Evolutionary conservation across 2,113 vertebrate species (phyloP), one percentile per base, ranked within the genome.

Genomic region (Sinocyclocheilus anshuiensis): DNA sequence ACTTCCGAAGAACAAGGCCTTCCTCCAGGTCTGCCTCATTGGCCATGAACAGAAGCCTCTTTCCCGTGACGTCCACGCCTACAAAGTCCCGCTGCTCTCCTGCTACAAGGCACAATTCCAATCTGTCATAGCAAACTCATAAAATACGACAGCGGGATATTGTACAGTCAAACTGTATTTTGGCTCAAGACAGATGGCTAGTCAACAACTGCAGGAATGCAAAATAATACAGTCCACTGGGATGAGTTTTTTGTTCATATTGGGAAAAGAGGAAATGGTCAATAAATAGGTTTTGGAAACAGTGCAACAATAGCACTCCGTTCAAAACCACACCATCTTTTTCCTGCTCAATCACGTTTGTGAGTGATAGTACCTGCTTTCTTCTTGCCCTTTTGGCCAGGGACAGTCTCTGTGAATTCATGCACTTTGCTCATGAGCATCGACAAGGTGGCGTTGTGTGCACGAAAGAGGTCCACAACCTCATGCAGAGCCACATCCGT

Each of bases 11-110:
- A 83, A 96, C 92, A 84, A 99, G 95, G 67, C 97, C 98, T 83
- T 98, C 97, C 90, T 99, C 97, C 95, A 99, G 94, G 92, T 99
- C 98, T 10, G 97, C 97, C 94, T 99, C 98, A 84, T 99, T 99
- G 92, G 97, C 97, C 97, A 99, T 96, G 91, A 99, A 99, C 90
- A 99, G 96, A 87, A 99, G 95, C 89, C 97, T 95, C 91, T 97
- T 97, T 81, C 96, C 97, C 9, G 97, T 97, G 87, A 94, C 93
- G 91, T 99, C 98, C 90, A 99, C 96, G 83, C 98, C 98, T 87
- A 99, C 95, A 93, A 99, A 99, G 94, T 99, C 98, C 2, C 98
- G 96, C 89, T 99, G 98, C 91, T 99, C 98, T 91, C 96, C 98
- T 99, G 94, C 39, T 57, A 77, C 6, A 67, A 4, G 18, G 33